Evolutionary conservation across 2,797 vertebrate genomes (phyloP).

Genomic region (Onychomys torridus): DNA sequence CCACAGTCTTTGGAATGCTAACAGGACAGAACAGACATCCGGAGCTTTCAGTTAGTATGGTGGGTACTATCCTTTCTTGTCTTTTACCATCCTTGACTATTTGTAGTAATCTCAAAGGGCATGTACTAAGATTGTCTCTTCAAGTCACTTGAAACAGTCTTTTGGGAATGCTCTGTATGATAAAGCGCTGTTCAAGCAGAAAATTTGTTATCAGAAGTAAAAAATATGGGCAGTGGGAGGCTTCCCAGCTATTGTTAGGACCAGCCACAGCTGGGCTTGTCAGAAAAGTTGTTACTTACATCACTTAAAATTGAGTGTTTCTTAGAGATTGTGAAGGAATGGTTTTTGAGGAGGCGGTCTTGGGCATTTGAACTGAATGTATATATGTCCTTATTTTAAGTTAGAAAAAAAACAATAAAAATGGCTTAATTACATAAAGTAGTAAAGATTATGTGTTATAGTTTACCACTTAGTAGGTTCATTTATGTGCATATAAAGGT

Average conservation of each 20-base stretch:
- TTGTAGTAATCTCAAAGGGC: background rate
- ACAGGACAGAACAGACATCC: background rate
- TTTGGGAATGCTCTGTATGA: background rate
- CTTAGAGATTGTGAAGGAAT: slow-evolving; percentile 37
- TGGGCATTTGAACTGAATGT: slow-evolving; percentile 38
- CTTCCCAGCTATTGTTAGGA: background rate
- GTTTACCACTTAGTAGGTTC: slow-evolving; percentile 17
- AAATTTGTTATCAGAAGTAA: background rate
- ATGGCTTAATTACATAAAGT: slow-evolving; percentile 35
- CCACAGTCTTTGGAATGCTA: background rate
- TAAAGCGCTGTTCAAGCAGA: background rate
- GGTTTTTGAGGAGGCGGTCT: background rate
- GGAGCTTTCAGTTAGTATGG: background rate
- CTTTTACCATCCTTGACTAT: background rate
- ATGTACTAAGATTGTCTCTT: background rate
- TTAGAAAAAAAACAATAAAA: slow-evolving; percentile 44
- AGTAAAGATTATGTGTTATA: slow-evolving; percentile 29
- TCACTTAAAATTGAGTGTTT: slow-evolving; percentile 2
- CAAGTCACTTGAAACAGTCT: background rate
- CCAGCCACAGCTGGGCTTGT: background rate
- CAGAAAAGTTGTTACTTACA: slow-evolving; percentile 43
- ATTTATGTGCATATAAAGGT: background rate
- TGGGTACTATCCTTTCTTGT: background rate
- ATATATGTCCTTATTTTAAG: slow-evolving; percentile 48
- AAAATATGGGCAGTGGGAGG: background rate